A percentile compares a stretch with the other conserved stretches of the same genome.
Conservation (phyloP, 23 tunicate species). For the Phallusia fumigata region DNA sequence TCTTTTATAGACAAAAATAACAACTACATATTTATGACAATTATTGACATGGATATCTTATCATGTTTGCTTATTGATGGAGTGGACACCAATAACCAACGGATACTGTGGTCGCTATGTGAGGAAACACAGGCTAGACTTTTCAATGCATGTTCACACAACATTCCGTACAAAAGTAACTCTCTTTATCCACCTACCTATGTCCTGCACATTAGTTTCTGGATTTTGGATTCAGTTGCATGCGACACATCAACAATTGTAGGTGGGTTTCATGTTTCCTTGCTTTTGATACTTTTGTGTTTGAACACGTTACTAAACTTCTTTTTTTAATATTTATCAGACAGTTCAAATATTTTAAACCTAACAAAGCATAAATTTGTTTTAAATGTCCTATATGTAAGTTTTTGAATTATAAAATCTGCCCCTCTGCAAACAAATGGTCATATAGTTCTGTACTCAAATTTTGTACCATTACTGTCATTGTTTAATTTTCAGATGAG, state of each 20-base stretch:
- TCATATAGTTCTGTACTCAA: not conserved
- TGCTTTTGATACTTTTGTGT: too few relatives aligned
- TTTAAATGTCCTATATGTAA: not conserved
- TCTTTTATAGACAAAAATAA: not conserved
- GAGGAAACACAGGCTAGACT: not conserved
- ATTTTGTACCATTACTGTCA: too few relatives aligned
- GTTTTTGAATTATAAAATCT: not conserved
- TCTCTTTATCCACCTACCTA: conserved; percentile 9
- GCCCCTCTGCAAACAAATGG: not conserved
- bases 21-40: not conserved
- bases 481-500: not conserved
- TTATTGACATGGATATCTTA: conserved; percentile 2
- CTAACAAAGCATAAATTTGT: not conserved
- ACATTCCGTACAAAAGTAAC: not conserved
- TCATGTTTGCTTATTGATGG: not conserved
- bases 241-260: not conserved
- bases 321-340: too few relatives aligned
- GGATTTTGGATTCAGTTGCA: conserved; percentile 6
- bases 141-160: not conserved
- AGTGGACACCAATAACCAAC: not conserved
- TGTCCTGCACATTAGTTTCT: conserved; percentile 9
- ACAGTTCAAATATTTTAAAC: too few relatives aligned
- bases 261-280: not conserved
- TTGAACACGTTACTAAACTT: too few relatives aligned
- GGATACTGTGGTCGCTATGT: not conserved